Conservation (phyloP, 2,113 vertebrate species). For the Craseonycteris thonglongyai region DNA sequence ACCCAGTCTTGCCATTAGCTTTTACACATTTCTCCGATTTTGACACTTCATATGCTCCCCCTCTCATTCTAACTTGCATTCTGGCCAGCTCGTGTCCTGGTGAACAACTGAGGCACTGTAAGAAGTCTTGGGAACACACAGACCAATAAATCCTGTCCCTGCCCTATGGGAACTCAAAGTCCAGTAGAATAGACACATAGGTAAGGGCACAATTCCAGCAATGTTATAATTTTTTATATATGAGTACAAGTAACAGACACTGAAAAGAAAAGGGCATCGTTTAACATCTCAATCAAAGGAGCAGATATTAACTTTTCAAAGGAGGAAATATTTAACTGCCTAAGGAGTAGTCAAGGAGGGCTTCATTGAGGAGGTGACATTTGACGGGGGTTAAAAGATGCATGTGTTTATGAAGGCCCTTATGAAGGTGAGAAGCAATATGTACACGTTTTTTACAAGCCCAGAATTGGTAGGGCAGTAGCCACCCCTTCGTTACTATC, state of each 20-base stretch:
- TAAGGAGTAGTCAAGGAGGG: neutral
- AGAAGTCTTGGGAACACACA: neutral
- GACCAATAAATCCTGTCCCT: neutral
- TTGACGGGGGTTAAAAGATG: neutral
- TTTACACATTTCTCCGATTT: neutral
- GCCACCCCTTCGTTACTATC: neutral
- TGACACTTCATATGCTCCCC: fast-evolving
- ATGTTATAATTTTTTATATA: neutral
- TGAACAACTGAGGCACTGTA: neutral
- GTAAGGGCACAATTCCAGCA: neutral
- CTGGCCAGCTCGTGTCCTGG: neutral
- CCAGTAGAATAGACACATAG: fast-evolving
- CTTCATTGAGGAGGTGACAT: neutral
- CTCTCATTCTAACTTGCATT: neutral
- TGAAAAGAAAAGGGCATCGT: neutral
- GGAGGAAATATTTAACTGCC: neutral
- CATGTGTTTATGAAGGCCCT: neutral
- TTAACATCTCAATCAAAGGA: neutral
- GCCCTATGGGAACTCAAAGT: neutral
- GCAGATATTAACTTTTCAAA: neutral
- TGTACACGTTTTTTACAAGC: neutral
- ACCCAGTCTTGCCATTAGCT: neutral
- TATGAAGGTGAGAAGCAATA: neutral
- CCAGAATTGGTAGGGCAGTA: neutral
- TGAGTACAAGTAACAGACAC: neutral